Evolutionary conservation across 1,140 invertebrate species (phyloP).

Genomic region (Calliphora vicina): DNA sequence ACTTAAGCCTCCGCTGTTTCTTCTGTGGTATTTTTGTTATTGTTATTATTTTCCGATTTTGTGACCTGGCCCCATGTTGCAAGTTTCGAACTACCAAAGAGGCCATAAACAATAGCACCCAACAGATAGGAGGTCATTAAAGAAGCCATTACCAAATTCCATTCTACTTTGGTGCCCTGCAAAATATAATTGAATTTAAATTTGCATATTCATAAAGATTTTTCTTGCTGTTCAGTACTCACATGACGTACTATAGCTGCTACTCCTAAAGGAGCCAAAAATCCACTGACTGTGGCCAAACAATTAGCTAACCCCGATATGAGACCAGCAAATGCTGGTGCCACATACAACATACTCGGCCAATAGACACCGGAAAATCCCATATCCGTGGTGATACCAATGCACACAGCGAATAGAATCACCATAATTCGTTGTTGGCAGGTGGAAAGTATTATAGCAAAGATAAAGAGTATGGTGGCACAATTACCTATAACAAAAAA

Average conservation of each 20-base stretch:
- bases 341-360: constrained; percentile 54
- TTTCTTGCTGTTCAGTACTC: constrained; percentile 36
- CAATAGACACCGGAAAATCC: constrained; percentile 54
- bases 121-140: constrained; percentile 44
- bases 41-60: background rate
- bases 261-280: constrained; percentile 49
- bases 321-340: constrained; percentile 54
- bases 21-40: background rate
- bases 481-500: constrained; percentile 41
- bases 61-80: constrained; percentile 46
- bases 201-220: background rate
- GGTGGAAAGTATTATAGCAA: constrained; percentile 43
- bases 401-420: constrained; percentile 44
- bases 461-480: constrained; percentile 41
- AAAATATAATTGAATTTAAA: constrained; percentile 3
- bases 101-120: constrained; percentile 46
- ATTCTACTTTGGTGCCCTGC: constrained; percentile 53
- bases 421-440: constrained; percentile 45
- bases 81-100: constrained; percentile 48
- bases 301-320: constrained; percentile 53
- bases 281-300: constrained; percentile 50
- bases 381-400: constrained; percentile 50
- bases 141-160: constrained; percentile 49
- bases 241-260: constrained; percentile 47
- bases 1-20: background rate